phyloP scores from a whole-genome alignment of 2,797 vertebrate genomes.

The Sebastes steindachneri region DNA sequence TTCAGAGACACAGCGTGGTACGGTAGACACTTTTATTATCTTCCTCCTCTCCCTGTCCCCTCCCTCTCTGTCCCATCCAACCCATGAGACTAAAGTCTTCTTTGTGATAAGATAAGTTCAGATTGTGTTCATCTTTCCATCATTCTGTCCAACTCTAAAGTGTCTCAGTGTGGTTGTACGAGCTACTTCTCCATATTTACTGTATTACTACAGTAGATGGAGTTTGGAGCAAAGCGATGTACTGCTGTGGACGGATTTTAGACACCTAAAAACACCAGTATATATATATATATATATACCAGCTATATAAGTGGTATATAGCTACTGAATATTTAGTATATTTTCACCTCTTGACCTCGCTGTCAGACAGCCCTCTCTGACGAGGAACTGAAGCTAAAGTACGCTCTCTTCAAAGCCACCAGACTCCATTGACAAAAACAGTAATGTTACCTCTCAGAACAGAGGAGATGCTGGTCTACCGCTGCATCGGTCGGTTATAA shows the following conservation, averaged over 20 bases:
- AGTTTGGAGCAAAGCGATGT: too few relatives aligned
- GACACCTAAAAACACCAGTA: too few relatives aligned
- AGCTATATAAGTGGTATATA: too few relatives aligned
- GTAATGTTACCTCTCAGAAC: neutral
- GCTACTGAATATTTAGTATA: too few relatives aligned
- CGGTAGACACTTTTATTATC: slow-evolving; percentile 85
- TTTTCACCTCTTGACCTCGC: neutral
- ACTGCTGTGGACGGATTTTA: too few relatives aligned
- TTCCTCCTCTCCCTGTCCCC: neutral
- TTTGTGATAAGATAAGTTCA: neutral
- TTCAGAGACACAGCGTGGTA: slow-evolving; percentile 99
- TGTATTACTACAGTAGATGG: neutral
- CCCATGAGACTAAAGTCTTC: neutral
- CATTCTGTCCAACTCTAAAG: neutral
- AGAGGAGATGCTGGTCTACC: too few relatives aligned
- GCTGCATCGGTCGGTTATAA: too few relatives aligned
- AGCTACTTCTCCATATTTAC: neutral
- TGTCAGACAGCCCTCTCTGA: neutral
- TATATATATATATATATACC: too few relatives aligned
- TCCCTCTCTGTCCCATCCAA: neutral
- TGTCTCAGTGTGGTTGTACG: neutral
- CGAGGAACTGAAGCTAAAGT: neutral
- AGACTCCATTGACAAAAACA: neutral
- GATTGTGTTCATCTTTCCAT: neutral
- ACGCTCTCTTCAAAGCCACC: neutral